phyloP scores from a whole-genome alignment of 2,888 invertebrate genomes.

The Lamproptera curius region DNA sequence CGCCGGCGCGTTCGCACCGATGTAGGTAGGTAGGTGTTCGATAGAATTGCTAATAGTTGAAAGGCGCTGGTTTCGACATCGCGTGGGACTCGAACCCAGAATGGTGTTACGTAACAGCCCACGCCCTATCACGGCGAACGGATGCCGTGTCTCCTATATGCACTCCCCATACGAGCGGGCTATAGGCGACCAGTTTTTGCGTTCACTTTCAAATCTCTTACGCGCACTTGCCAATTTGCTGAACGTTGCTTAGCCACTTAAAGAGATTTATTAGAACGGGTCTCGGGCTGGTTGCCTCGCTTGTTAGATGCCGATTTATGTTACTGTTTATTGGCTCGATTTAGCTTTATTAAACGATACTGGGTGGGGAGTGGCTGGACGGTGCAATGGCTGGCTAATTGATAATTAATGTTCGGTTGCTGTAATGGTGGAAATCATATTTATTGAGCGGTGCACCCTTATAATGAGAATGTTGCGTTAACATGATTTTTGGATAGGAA shows the following conservation, averaged over 20 bases:
- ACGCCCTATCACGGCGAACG: slow-evolving; percentile 19
- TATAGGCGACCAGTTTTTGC: slow-evolving; percentile 18
- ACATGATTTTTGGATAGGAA: no score
- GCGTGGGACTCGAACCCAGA: slow-evolving; percentile 39
- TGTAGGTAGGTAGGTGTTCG: slow-evolving; percentile 40
- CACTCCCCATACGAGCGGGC: slow-evolving; percentile 17
- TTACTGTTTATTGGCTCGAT: no score
- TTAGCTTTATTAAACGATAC: no score
- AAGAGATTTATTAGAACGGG: slow-evolving; percentile 1
- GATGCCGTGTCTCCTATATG: slow-evolving; percentile 23
- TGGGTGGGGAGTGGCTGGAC: no score
- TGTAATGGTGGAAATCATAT: no score
- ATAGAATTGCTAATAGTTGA: slow-evolving; percentile 54
- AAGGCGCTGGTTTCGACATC: slow-evolving; percentile 47
- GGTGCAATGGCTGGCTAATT: no score
- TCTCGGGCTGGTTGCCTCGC: background rate
- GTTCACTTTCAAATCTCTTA: slow-evolving; percentile 26
- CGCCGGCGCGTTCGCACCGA: no score
- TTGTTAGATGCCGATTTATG: background rate
- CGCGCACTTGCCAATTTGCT: background rate
- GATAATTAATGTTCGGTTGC: no score
- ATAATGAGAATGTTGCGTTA: no score
- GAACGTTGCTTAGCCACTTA: background rate
- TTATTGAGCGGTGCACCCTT: no score
- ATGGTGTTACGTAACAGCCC: slow-evolving; percentile 16